These are phyloP conservation scores for Patiria miniata DNA, from an alignment of 35 echinoderm and acorn worm species.

Conservation along the genomic window DNA sequence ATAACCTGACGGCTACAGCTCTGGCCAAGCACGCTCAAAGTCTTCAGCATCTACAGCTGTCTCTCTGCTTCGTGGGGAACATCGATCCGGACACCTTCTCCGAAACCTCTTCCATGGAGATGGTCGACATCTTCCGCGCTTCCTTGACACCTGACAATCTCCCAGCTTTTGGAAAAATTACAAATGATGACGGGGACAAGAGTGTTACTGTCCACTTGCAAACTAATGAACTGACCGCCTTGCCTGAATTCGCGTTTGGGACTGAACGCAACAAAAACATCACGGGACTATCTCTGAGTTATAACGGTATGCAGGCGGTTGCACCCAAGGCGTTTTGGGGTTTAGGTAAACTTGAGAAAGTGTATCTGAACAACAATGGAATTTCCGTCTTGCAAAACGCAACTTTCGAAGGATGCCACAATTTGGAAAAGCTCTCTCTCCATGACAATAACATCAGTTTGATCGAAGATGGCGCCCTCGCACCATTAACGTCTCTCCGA, in stretches of 20 bases:
- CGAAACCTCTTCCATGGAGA: neutral
- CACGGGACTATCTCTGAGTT: neutral
- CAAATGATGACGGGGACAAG: neutral
- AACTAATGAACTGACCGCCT: neutral
- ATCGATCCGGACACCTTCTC: neutral
- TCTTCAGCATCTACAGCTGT: neutral
- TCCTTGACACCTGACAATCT: neutral
- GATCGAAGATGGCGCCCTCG: neutral
- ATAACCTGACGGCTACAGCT: neutral
- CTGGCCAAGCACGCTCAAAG: neutral
- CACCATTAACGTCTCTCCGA: neutral
- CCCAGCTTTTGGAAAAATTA: conserved; percentile 2
- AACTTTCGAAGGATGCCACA: neutral
- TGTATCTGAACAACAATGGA: neutral
- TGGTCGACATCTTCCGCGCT: neutral
- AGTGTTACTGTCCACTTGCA: neutral
- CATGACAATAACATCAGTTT: neutral
- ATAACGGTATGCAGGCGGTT: neutral
- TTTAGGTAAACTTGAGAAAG: neutral
- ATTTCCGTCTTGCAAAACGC: neutral
- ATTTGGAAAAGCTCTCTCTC: neutral
- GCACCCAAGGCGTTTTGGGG: neutral
- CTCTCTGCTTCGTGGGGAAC: neutral
- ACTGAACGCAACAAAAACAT: neutral
- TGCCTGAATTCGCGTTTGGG: conserved; percentile 3